These are phyloP conservation scores for Lucinisca nassula DNA, from an alignment of 2,888 invertebrate species.

Conservation along the genomic window DNA sequence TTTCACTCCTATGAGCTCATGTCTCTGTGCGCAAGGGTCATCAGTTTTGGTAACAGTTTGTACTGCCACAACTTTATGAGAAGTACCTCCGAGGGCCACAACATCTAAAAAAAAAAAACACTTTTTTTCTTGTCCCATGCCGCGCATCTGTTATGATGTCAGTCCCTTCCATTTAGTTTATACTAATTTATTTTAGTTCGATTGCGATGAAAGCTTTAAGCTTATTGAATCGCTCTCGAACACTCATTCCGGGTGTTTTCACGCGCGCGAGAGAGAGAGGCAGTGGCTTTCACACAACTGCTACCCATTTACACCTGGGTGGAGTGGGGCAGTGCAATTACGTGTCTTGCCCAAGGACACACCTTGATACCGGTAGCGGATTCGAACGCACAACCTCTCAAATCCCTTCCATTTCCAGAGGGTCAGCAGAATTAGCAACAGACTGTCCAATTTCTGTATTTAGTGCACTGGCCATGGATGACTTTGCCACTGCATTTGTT, in stretches of 20 bases:
- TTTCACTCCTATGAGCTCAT: constrained; percentile 23
- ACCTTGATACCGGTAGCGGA: too few relatives aligned
- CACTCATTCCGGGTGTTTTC: too few relatives aligned
- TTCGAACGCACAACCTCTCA: too few relatives aligned
- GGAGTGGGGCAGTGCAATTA: too few relatives aligned
- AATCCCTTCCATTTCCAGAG: neutral
- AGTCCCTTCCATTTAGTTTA: neutral
- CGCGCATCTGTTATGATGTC: constrained; percentile 23
- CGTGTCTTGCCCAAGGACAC: too few relatives aligned
- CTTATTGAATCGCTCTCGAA: too few relatives aligned
- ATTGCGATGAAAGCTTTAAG: too few relatives aligned
- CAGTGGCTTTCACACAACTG: too few relatives aligned
- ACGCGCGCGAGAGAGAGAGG: too few relatives aligned
- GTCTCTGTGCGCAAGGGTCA: constrained; percentile 35
- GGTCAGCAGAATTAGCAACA: neutral
- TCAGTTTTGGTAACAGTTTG: constrained; percentile 24
- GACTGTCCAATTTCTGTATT: neutral
- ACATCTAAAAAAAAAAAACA: constrained; percentile 27
- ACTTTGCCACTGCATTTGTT: neutral
- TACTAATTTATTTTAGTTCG: too few relatives aligned
- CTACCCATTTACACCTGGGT: too few relatives aligned
- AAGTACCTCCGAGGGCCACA: constrained; percentile 20
- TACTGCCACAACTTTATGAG: constrained; percentile 20
- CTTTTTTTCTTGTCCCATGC: constrained; percentile 40
- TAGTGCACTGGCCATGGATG: neutral